These are phyloP conservation scores for Drosophila ochracea DNA, from an alignment of 2,888 invertebrate species.

Conservation along the genomic window DNA sequence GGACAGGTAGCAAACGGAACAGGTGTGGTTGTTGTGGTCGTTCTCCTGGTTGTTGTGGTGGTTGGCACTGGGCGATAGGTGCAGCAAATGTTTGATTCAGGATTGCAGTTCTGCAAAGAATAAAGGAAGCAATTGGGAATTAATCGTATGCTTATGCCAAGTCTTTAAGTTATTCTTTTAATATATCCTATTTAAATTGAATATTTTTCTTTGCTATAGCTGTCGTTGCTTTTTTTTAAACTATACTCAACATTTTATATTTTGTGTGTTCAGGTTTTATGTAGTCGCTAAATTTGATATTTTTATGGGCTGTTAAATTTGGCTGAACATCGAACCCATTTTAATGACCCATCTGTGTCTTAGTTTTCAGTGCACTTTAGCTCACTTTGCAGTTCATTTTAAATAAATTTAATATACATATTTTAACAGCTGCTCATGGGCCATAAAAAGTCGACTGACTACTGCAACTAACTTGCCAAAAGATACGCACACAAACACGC, in stretches of 20 bases:
- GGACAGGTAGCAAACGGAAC: conserved; percentile 77
- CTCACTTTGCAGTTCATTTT: background rate
- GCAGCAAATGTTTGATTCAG: conserved; percentile 85
- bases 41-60: conserved; percentile 56
- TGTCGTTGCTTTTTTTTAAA: background rate
- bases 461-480: background rate
- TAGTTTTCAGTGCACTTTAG: background rate
- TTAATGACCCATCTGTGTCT: background rate
- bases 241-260: background rate
- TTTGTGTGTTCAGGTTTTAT: background rate
- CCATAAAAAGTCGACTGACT: background rate
- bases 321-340: no score
- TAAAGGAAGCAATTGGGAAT: background rate
- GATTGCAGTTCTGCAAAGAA: conserved; percentile 84
- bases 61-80: conserved; percentile 79
- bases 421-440: background rate
- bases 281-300: background rate
- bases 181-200: background rate
- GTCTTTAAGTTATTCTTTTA: background rate
- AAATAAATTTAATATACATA: background rate
- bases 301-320: background rate
- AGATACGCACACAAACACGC: conserved; percentile 8
- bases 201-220: background rate
- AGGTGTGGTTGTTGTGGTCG: conserved; percentile 77
- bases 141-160: background rate